phyloP scores from a whole-genome alignment of 1,140 invertebrate species.

The Trinorchestia longiramus region DNA sequence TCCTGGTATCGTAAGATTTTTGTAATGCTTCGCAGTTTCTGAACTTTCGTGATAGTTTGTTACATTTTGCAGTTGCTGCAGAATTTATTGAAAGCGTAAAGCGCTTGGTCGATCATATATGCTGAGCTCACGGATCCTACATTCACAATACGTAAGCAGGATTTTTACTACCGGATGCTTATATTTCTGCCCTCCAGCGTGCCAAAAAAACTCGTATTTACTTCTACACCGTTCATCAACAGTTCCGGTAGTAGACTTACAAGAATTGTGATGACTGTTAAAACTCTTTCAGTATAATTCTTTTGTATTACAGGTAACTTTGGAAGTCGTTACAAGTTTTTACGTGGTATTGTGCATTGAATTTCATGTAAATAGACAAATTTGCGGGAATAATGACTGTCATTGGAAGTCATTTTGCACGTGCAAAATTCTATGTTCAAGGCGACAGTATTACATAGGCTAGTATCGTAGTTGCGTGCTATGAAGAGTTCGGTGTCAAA shows the following conservation, averaged over 20 bases:
- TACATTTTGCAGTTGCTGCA: not conserved
- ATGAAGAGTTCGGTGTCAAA: not conserved
- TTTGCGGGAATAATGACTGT: not conserved
- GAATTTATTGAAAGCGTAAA: not conserved
- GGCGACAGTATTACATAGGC: not conserved
- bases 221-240: not conserved
- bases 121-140: not conserved
- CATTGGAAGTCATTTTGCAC: not conserved
- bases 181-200: not conserved
- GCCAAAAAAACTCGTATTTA: not conserved
- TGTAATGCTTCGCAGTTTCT: not conserved
- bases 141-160: not conserved
- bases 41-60: not conserved
- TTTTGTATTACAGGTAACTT: not conserved
- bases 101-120: not conserved
- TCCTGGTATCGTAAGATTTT: constrained; percentile 32
- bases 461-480: constrained; percentile 5
- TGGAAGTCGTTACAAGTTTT: not conserved
- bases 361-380: not conserved
- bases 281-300: not conserved
- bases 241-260: not conserved
- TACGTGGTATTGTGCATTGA: not conserved
- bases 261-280: not conserved
- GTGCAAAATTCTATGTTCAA: constrained; percentile 27
- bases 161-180: not conserved